Base-by-base conservation (phyloP, 2,113 vertebrate species). In the Galemys pyrenaicus region DNA sequence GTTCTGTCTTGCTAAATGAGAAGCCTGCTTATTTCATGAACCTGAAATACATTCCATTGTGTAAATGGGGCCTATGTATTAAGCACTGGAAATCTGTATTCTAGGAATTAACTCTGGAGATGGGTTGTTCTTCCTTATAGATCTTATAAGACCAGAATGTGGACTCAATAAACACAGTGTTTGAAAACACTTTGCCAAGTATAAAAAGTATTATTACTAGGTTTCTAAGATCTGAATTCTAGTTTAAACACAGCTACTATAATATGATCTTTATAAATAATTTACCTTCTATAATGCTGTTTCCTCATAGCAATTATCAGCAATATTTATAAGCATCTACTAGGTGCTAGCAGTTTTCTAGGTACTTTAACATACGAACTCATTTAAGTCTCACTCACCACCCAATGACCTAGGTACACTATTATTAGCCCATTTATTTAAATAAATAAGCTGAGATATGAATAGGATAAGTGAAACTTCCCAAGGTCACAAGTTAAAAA, bases 331-430 rank as follows among this genome's bases (percentile, higher is more conserved):
- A 30, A 89, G 73, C n/a, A 93, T 39, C 73, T 74, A 85, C 6
- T 88, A 78, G 26, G 39, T 74, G 30, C 24, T 60, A 70, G 26
- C 8, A 70, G 19, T 81, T 79, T 86, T 80, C 58, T 70, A 84
- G 41, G 20, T 41, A 46, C 54, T 83, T 54, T 83, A 88, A 56
- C 10, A 79, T 82, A 62, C 22, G 32, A 80, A 80, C 32, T 79
- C 32, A 88, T 44, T 96, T 92, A 87, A 91, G 67, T 83, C 51
- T 65, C 37, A 81, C 41, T 54, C n/a, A 71, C 30, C 28, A 93
- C n/a, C 17, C 26, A 91, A 9, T 51, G 28, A 94, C 17, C 49
- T 54, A 89, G 20, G 5, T 58, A n/a, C 79, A 74, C 9, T 77
- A 46, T 46, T 49, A 70, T 49, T 58, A 83, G 37, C 1, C 30